phyloP scores from a whole-genome alignment of 2,113 vertebrate species.

The Mellivora capensis region DNA sequence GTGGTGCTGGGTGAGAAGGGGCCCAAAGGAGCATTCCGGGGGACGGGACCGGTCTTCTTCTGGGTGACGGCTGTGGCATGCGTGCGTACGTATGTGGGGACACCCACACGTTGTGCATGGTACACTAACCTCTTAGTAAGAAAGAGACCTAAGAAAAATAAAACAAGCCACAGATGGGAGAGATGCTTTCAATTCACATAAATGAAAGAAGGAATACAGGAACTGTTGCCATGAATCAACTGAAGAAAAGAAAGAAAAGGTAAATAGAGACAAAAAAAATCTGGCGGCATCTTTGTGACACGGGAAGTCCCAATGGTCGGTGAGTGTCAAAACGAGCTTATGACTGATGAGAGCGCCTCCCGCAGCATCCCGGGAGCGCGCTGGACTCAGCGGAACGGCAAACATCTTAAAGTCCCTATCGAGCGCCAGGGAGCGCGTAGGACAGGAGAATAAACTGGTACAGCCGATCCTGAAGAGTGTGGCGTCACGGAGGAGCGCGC shows the following conservation, averaged over 20 bases:
- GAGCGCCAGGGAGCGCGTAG: fast-evolving
- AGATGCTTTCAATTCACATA: neutral
- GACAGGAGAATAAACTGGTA: fast-evolving
- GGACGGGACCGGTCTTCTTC: neutral
- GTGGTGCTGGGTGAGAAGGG: neutral
- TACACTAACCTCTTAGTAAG: neutral
- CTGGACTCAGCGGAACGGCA: neutral
- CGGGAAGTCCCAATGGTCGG: neutral
- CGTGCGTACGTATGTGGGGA: neutral
- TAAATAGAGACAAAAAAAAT: neutral
- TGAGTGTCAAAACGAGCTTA: neutral
- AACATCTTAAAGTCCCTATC: neutral
- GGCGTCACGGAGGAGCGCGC: too few relatives aligned
- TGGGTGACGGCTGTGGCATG: too few relatives aligned
- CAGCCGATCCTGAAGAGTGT: fast-evolving
- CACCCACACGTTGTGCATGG: neutral
- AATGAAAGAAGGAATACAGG: neutral
- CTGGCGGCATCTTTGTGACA: neutral
- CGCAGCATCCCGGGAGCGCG: neutral
- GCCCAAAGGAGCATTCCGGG: neutral
- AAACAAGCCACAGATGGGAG: neutral
- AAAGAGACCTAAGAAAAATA: neutral
- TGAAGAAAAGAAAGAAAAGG: neutral
- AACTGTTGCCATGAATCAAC: neutral
- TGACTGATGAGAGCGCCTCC: neutral